Evolutionary conservation across 64 coral and sea anemone genomes (phyloP).

Genomic region (Montipora sp.): DNA sequence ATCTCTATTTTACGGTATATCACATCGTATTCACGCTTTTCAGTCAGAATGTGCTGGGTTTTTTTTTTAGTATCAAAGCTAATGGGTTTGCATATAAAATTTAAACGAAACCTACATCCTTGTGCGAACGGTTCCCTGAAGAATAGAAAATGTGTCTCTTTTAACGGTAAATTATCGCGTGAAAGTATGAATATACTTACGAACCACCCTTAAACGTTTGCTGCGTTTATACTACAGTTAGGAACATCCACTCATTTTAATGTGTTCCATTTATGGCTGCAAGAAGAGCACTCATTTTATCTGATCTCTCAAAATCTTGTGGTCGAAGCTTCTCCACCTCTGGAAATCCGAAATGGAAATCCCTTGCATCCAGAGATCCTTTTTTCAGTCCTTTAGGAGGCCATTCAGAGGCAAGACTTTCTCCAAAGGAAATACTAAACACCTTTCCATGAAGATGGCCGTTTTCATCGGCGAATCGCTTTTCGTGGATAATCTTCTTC

Average conservation of each 20-base stretch:
- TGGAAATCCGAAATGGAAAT: slow-evolving; percentile 79
- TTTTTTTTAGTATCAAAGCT: background rate
- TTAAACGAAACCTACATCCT: background rate
- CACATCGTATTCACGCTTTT: background rate
- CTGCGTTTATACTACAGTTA: too few relatives aligned
- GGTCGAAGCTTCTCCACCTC: slow-evolving; percentile 37
- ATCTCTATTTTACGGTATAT: too few relatives aligned
- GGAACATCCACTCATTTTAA: background rate
- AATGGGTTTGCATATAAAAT: too few relatives aligned
- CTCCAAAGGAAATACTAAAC: slow-evolving; percentile 78
- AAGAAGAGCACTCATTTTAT: slow-evolving; percentile 70
- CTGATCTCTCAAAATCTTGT: slow-evolving; percentile 63
- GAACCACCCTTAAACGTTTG: background rate
- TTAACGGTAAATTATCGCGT: background rate
- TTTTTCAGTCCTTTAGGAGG: slow-evolving; percentile 45
- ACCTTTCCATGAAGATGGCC: slow-evolving; percentile 76
- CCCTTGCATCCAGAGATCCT: slow-evolving; percentile 41
- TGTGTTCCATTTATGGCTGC: slow-evolving; percentile 58
- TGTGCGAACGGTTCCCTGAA: too few relatives aligned
- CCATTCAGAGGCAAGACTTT: slow-evolving; percentile 69
- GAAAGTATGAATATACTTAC: background rate
- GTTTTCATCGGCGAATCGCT: slow-evolving; percentile 52
- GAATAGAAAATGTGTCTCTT: too few relatives aligned
- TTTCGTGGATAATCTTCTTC: slow-evolving; percentile 46
- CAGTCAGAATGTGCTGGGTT: background rate